phyloP scores from a whole-genome alignment of 2,888 invertebrate species.

The Ariolimax columbianus region DNA sequence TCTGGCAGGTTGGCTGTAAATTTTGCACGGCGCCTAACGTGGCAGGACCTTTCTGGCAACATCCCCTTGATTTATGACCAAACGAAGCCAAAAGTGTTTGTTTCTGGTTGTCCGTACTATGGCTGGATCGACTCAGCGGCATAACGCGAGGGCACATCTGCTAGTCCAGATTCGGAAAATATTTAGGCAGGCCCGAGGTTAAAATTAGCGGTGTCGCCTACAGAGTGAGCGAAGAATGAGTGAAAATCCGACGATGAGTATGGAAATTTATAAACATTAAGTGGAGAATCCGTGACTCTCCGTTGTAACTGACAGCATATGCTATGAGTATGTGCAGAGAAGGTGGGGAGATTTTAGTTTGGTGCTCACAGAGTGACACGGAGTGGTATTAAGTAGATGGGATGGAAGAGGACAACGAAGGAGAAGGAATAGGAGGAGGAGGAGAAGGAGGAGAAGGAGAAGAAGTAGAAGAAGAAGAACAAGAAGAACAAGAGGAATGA shows the following conservation, averaged over 20 bases:
- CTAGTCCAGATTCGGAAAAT: neutral
- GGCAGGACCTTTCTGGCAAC: slow-evolving; percentile 28
- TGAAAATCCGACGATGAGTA: neutral
- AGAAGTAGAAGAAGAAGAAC: too few relatives aligned
- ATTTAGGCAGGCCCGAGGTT: slow-evolving; percentile 16
- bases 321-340: neutral
- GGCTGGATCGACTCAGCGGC: slow-evolving; percentile 8
- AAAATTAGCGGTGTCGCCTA: neutral
- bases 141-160: neutral
- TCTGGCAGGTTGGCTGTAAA: slow-evolving; percentile 48
- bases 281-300: neutral
- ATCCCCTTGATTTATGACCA: slow-evolving; percentile 10
- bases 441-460: too few relatives aligned
- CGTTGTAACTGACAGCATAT: neutral
- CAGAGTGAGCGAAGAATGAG: neutral
- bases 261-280: slow-evolving; percentile 3
- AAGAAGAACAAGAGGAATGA: too few relatives aligned
- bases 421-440: too few relatives aligned
- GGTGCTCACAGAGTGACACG: too few relatives aligned
- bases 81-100: slow-evolving; percentile 32
- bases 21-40: slow-evolving; percentile 52
- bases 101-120: slow-evolving; percentile 15
- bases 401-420: too few relatives aligned
- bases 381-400: neutral
- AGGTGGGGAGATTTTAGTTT: neutral